Percentiles rank a stretch among this genome's conserved stretches.
Conservation (phyloP, 2,888 invertebrate genomes). For the Drosophila suboccidentalis region DNA sequence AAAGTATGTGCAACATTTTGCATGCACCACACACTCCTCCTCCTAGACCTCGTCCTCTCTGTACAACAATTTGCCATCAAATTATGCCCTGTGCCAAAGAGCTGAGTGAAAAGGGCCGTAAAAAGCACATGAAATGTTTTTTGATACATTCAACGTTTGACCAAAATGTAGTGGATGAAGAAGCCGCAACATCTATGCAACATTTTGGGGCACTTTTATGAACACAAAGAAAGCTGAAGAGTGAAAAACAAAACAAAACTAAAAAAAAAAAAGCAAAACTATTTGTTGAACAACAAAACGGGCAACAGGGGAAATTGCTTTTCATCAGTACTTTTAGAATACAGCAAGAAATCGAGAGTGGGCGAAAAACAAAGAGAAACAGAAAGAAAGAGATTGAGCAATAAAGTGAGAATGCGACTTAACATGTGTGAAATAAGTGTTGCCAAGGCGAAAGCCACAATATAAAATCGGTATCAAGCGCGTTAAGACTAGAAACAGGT, state of each 20-base stretch:
- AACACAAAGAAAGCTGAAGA: constrained; percentile 28
- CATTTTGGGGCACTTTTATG: constrained; percentile 71
- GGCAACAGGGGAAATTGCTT: constrained; percentile 16
- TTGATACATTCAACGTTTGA: constrained; percentile 36
- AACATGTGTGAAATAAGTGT: constrained; percentile 55
- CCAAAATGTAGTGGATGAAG: constrained; percentile 23
- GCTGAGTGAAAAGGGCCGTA: constrained; percentile 67
- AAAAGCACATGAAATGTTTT: constrained; percentile 66
- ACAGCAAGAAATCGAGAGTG: not conserved
- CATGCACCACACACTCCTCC: constrained; percentile 7
- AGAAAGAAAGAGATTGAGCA: not conserved
- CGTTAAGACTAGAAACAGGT: constrained; percentile 21
- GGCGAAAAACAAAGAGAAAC: not conserved
- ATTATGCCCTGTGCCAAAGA: constrained; percentile 63
- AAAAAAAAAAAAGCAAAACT: constrained; percentile 21
- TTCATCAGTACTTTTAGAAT: constrained; percentile 15
- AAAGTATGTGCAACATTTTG: constrained; percentile 57
- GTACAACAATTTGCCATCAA: constrained; percentile 70
- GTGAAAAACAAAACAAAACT: not conserved
- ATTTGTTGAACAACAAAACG: constrained; percentile 59
- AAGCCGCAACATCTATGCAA: constrained; percentile 53
- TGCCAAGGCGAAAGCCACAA: constrained; percentile 64
- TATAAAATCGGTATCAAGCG: constrained; percentile 37
- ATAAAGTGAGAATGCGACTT: constrained; percentile 13
- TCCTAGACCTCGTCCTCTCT: not conserved